Percentiles rank a stretch among this genome's conserved stretches.
Evolutionary conservation across 2,888 invertebrate species (phyloP).

Genomic region (Hedychridium roseum): DNA sequence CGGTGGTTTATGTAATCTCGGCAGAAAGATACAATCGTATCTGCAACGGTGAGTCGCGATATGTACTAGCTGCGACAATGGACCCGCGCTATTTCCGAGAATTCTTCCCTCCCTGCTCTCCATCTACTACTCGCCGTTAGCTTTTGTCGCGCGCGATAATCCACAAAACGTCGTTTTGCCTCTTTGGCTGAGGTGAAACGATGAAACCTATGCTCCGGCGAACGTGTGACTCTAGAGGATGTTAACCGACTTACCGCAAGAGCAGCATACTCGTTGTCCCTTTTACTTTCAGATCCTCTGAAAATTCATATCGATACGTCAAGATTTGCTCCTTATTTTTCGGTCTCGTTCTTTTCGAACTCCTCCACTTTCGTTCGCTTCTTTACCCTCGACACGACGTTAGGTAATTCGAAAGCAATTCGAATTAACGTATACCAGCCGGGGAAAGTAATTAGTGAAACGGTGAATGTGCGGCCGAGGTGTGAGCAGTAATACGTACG

Average conservation of each 20-base stretch:
- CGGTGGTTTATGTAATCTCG: neutral
- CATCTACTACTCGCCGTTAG: constrained; percentile 29
- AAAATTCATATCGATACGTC: neutral
- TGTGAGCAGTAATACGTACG: constrained; percentile 26
- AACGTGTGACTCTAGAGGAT: constrained; percentile 32
- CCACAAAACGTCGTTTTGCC: constrained; percentile 31
- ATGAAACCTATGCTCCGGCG: too few relatives aligned
- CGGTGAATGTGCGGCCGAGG: constrained; percentile 40
- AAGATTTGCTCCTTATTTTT: constrained; percentile 6
- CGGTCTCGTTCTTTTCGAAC: constrained; percentile 16
- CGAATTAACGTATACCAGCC: constrained; percentile 55
- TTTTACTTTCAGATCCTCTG: constrained; percentile 3
- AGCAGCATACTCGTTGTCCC: constrained; percentile 7
- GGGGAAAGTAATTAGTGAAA: constrained; percentile 56
- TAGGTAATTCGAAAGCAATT: constrained; percentile 58
- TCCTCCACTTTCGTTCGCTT: constrained; percentile 7
- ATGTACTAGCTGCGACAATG: constrained; percentile 16
- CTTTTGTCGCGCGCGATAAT: constrained; percentile 38
- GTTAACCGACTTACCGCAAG: constrained; percentile 23
- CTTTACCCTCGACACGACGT: constrained; percentile 28
- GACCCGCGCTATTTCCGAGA: constrained; percentile 22
- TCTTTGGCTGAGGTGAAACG: constrained; percentile 15
- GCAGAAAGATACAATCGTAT: too few relatives aligned
- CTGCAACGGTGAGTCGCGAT: too few relatives aligned
- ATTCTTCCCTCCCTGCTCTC: constrained; percentile 12